Base-by-base conservation (phyloP, 2,888 invertebrate species). In the Xestobium rufovillosum region DNA sequence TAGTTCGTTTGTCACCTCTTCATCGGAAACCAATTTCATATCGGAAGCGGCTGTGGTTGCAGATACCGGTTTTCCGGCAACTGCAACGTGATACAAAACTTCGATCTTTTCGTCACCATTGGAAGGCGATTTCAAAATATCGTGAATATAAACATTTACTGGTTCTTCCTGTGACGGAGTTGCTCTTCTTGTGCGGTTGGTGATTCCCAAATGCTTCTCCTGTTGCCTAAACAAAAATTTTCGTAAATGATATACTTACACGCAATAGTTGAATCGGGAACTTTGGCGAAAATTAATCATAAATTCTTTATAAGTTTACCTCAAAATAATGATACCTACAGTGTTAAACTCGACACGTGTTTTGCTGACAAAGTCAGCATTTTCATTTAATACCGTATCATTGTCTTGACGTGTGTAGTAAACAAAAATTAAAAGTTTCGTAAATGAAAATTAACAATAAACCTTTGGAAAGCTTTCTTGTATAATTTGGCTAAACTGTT, bases 21-120 rank as follows among this genome's bases (percentile, higher is more conserved):
- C 77, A 36, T 84, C 80, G 3, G 80, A 75, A 3, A 89, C 76
- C n/a, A 87, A 68, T 38, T 76, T 71, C 87, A 89, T 88, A 53
- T 88, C 89, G 42, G 79, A 75, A 2, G 87, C 83, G 0, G 89
- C 89, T 2, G 83, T 83, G 2, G 77, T 75, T 0, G 88, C 88
- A 11, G 83, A 75, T 1, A 89, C 83, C 1, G 88, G 84, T 47
- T 81, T 73, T 0, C 85, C 87, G 19, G 80, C 80, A 1, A 88
- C 82, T 44, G 83, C 69, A 4, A 89, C 88, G 19, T 85, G 82
- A 60, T 89, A 89, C 12, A 89, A 75, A 43, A 89, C 75, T 54
- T 80, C 75, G 4, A 76, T 67, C 46, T 61, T 56, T 33, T 60
- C 53, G 39, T 64, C 57, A 3, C 62, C 63, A 32, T 62, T 53